Evolutionary conservation across 92 coral and sea anemone genomes (phyloP).

Genomic region (Porites divaricata): DNA sequence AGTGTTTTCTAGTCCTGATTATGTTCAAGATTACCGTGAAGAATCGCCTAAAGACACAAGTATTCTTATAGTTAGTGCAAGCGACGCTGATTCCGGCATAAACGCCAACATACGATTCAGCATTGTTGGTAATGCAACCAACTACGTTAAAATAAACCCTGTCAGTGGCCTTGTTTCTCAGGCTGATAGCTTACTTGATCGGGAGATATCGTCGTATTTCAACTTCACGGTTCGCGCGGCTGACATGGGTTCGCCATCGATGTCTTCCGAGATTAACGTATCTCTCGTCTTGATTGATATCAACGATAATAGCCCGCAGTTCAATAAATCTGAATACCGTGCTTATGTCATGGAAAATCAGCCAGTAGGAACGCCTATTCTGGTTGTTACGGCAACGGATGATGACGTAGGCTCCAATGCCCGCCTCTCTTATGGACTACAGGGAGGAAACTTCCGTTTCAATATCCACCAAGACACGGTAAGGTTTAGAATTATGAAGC

Average conservation of each 20-base stretch:
- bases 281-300: conserved; percentile 80
- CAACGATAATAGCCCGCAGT: conserved; percentile 84
- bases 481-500: conserved; percentile 16
- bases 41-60: conserved; percentile 85
- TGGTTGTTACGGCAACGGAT: conserved; percentile 80
- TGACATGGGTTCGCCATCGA: conserved; percentile 69
- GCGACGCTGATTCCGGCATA: conserved; percentile 74
- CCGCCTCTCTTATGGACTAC: conserved; percentile 73
- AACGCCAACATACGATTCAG: conserved; percentile 81
- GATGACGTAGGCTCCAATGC: conserved; percentile 80
- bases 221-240: conserved; percentile 77
- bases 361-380: conserved; percentile 69
- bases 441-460: conserved; percentile 64
- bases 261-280: conserved; percentile 63
- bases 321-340: conserved; percentile 71
- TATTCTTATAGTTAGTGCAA: conserved; percentile 70
- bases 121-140: conserved; percentile 77
- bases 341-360: conserved; percentile 89
- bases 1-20: conserved; percentile 48
- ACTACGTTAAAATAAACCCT: conserved; percentile 60
- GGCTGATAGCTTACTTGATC: conserved; percentile 55
- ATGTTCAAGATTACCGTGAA: conserved; percentile 72
- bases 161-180: conserved; percentile 66
- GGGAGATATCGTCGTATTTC: conserved; percentile 58
- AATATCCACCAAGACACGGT: conserved; percentile 65